Evolutionary conservation across 64 coral and sea anemone species (phyloP).

Genomic region (Montipora capricornis): DNA sequence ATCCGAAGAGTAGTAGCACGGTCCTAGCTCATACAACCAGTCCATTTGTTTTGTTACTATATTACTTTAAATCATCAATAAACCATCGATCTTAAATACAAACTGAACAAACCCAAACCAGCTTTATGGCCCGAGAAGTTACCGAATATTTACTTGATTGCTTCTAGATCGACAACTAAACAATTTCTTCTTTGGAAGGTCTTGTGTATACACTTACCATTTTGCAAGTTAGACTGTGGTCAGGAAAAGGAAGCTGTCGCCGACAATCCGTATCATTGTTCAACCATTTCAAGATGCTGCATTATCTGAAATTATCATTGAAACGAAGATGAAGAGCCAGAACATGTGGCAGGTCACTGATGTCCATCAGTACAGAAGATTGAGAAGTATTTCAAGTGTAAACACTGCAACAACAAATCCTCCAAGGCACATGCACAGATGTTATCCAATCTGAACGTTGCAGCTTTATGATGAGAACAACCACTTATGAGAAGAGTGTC

Average conservation of each 20-base stretch:
- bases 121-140: too few species aligned
- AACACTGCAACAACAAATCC: conserved; percentile 55
- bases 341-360: conserved; percentile 31
- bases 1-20: too few species aligned
- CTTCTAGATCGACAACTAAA: not conserved
- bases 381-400: conserved; percentile 34
- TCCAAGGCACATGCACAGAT: conserved; percentile 35
- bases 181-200: conserved; percentile 13
- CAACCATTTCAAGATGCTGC: conserved; percentile 29
- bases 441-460: conserved; percentile 43
- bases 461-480: conserved; percentile 44
- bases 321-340: conserved; percentile 22
- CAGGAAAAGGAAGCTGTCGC: conserved; percentile 57
- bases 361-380: conserved; percentile 36
- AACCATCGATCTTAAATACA: too few species aligned
- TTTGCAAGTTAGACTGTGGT: conserved; percentile 60
- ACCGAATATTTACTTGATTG: not conserved
- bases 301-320: conserved; percentile 33
- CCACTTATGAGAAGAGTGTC: conserved; percentile 30
- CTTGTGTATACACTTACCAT: conserved; percentile 54
- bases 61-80: too few species aligned
- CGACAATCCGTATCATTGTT: conserved; percentile 39
- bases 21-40: too few species aligned
- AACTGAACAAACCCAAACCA: too few species aligned
- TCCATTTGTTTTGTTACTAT: too few species aligned